A percentile compares a stretch with the other conserved stretches of the same genome.
Evolutionary conservation across 2,113 vertebrate species (phyloP).

Genomic region (Lophura nycthemera): DNA sequence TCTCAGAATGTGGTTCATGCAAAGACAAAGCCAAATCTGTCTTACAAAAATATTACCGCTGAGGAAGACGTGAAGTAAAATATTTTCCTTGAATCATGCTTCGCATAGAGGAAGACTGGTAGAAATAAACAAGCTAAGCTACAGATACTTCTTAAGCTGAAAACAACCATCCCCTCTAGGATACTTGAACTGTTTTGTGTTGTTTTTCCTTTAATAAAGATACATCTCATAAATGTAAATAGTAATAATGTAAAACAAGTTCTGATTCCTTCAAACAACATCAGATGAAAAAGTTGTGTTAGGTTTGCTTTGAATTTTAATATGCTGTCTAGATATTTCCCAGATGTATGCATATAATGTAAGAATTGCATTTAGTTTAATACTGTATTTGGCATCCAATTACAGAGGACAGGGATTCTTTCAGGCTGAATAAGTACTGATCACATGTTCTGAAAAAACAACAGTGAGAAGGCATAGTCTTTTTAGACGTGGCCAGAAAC

Average conservation of each 20-base stretch:
- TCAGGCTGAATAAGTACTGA: constrained; percentile 50
- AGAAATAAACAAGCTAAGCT: neutral
- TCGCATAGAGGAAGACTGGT: neutral
- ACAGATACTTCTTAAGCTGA: neutral
- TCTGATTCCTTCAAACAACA: neutral
- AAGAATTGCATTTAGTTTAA: constrained; percentile 66
- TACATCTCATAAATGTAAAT: neutral
- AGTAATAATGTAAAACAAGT: neutral
- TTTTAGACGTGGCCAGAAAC: constrained; percentile 67
- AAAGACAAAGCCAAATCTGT: constrained; percentile 29
- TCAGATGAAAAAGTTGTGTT: constrained; percentile 1
- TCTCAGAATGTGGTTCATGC: neutral
- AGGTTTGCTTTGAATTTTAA: constrained; percentile 1
- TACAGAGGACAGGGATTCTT: constrained; percentile 37
- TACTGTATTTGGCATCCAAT: constrained; percentile 52
- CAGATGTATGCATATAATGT: constrained; percentile 50
- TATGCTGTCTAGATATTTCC: constrained; percentile 34
- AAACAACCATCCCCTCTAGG: neutral
- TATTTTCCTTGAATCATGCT: neutral
- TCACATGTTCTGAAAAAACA: constrained; percentile 40
- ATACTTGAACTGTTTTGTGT: neutral
- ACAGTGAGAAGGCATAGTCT: constrained; percentile 30
- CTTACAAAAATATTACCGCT: constrained; percentile 7
- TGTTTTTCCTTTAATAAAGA: neutral
- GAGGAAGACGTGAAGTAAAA: neutral